Evolutionary conservation across 2,113 vertebrate species (phyloP).

Genomic region (Empidonax alnorum): DNA sequence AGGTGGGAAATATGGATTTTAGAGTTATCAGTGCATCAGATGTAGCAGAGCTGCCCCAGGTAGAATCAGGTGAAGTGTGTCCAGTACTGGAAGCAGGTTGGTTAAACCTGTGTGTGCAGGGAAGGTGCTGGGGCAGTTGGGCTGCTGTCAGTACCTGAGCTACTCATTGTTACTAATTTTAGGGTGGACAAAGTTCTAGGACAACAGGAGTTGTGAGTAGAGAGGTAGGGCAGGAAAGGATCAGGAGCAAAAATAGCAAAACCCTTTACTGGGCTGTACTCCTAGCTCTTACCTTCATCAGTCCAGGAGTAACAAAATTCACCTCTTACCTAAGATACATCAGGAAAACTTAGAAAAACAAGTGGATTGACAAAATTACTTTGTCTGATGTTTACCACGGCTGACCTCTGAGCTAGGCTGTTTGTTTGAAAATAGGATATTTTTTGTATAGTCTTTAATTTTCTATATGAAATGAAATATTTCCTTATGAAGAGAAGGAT

Average conservation of each 20-base stretch:
- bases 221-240: background rate
- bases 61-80: background rate
- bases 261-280: background rate
- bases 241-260: background rate
- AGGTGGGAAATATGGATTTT: background rate
- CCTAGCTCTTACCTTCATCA: background rate
- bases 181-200: background rate
- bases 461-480: background rate
- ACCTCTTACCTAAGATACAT: background rate
- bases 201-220: no score
- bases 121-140: background rate
- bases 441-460: background rate
- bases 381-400: background rate
- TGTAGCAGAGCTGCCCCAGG: background rate
- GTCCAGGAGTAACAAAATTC: background rate
- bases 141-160: background rate
- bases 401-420: background rate
- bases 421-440: background rate
- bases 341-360: background rate
- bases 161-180: no score
- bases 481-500: background rate
- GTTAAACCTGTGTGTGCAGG: no score
- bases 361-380: background rate
- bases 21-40: accelerated
- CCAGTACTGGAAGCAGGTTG: background rate